Evolutionary conservation across 2,113 vertebrate genomes (phyloP), one percentile per base, ranked within the genome.

Genomic region (Callospermophilus lateralis): DNA sequence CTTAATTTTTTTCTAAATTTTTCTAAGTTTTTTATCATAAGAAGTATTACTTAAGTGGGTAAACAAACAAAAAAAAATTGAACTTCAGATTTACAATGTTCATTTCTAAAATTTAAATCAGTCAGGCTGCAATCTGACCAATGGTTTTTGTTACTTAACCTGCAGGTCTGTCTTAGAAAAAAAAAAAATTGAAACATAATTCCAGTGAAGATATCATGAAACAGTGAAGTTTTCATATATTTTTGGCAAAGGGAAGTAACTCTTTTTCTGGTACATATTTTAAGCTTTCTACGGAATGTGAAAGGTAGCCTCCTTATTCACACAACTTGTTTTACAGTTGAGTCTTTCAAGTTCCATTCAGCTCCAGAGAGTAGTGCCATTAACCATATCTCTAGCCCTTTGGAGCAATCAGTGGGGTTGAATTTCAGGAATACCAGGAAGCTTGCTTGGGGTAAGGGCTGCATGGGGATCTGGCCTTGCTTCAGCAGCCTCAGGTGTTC

Each of bases 361-460:
- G 37, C 79, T 84, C 65, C 58, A 67, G 65, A 61, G 20, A 89
- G 48, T 24, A 58, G 28, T 77, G 70, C 74, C 34, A 34, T 86
- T 93, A 78, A 37, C 78, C 13, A 0, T 63, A 58, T 86, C 83
- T 89, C 12, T 34, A 79, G 92, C 37, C n/a, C 84, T 94, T 53
- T 48, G 65, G 79, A 95, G 72, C 11, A 16, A 70, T 63, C 32
- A 15, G 1, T 17, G n/a, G 79, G 78, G 72, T 87, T 88, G 65
- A 95, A 90, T 97, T 97, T 97, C 96, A 95, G n/a, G 39, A 72
- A 34, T 17, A 30, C 55, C n/a, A 53, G 45, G 74, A 79, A 63
- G 80, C 17, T 10, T 53, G 61, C 65, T 34, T 24, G 67, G n/a
- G 26, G 24, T 22, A 42, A 94, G 67, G 74, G 32, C 53, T 94